These are phyloP conservation scores for Hepsetus odoe DNA, from an alignment of 2,113 vertebrate genomes.

Conservation along the genomic window DNA sequence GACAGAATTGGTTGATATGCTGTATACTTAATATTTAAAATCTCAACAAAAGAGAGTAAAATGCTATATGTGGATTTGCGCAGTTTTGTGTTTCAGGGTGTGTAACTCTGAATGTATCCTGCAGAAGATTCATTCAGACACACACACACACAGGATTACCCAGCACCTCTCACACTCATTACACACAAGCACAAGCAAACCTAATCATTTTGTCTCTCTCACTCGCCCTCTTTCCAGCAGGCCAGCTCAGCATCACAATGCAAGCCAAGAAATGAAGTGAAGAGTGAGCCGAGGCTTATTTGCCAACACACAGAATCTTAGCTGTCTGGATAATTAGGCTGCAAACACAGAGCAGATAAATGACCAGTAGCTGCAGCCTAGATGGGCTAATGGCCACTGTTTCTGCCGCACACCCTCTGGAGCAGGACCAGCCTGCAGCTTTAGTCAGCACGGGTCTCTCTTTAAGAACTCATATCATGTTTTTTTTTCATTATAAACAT, in stretches of 20 bases:
- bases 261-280: neutral
- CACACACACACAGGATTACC: neutral
- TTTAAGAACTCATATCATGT: neutral
- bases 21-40: too few species aligned
- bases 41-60: too few species aligned
- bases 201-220: neutral
- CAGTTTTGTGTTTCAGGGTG: too few species aligned
- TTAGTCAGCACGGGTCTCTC: conserved; percentile 30
- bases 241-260: neutral
- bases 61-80: too few species aligned
- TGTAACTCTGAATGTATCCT: too few species aligned
- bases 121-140: neutral
- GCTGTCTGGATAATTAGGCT: conserved; percentile 42
- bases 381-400: neutral
- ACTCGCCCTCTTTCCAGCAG: neutral
- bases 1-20: too few species aligned
- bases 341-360: conserved; percentile 48
- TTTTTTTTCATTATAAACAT: too few species aligned
- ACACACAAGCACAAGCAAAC: neutral
- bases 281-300: conserved; percentile 7
- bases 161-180: neutral
- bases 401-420: neutral
- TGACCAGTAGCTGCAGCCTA: conserved; percentile 22
- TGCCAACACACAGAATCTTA: conserved; percentile 20
- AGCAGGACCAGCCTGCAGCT: conserved; percentile 34